These are phyloP conservation scores for Xanthia icteritia DNA, from an alignment of 2,888 invertebrate species.

Conservation along the genomic window DNA sequence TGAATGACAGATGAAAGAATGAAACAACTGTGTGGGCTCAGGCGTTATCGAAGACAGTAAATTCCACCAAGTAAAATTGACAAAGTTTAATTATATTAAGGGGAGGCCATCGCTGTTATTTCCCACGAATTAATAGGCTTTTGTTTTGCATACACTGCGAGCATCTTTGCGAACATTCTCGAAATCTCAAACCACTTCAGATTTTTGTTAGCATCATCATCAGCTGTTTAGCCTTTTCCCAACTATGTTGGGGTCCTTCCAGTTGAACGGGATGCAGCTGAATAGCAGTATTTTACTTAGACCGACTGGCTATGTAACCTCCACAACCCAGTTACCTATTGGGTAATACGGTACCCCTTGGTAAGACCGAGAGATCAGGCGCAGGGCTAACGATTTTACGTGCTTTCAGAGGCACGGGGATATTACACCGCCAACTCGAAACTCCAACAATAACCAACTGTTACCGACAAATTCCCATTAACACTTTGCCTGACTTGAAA, in stretches of 20 bases:
- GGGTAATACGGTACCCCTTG: too few species aligned
- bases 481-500: too few species aligned
- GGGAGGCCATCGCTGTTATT: background rate
- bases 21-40: background rate
- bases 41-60: background rate
- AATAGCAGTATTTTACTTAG: too few species aligned
- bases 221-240: background rate
- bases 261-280: too few species aligned
- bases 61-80: slow-evolving; percentile 5
- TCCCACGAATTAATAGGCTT: background rate
- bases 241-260: background rate
- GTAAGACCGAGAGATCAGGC: too few species aligned
- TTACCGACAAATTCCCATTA: too few species aligned
- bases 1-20: background rate
- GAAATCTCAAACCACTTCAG: background rate
- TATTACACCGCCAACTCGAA: too few species aligned
- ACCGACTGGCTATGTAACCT: too few species aligned
- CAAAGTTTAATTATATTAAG: slow-evolving; percentile 38
- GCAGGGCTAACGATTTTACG: background rate
- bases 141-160: background rate
- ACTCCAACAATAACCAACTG: too few species aligned
- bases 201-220: background rate
- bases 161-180: background rate
- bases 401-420: background rate
- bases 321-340: too few species aligned